Conservation (phyloP, 2,888 invertebrate genomes). For the Caenorhabditis uteleia region DNA sequence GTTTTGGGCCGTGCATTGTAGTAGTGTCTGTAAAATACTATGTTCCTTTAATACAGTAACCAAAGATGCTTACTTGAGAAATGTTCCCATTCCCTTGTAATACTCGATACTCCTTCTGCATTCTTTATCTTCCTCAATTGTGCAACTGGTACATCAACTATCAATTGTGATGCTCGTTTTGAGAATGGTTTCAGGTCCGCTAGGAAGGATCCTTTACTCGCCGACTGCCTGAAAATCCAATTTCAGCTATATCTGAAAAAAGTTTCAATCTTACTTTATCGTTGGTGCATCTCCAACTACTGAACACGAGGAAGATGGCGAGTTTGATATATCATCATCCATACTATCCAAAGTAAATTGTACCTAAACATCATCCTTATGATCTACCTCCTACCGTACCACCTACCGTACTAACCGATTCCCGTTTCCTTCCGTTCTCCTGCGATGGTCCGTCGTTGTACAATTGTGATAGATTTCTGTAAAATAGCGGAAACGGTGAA, state of each 20-base stretch:
- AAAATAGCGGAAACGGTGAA: neutral
- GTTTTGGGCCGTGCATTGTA: constrained; percentile 64
- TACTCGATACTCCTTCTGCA: constrained; percentile 59
- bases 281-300: constrained; percentile 22
- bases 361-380: constrained; percentile 12
- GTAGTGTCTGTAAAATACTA: constrained; percentile 54
- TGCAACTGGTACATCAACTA: constrained; percentile 59
- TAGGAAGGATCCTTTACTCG: constrained; percentile 36
- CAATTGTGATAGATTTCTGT: constrained; percentile 29
- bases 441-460: constrained; percentile 35
- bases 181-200: constrained; percentile 41
- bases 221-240: constrained; percentile 24
- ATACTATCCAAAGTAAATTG: constrained; percentile 26
- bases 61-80: constrained; percentile 55
- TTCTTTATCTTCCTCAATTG: constrained; percentile 59
- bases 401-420: constrained; percentile 21
- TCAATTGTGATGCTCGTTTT: constrained; percentile 55
- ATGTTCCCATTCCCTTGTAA: constrained; percentile 61
- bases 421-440: constrained; percentile 7
- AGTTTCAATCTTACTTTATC: constrained; percentile 10
- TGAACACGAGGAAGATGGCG: constrained; percentile 27
- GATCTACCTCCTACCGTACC: too few species aligned
- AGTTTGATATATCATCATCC: constrained; percentile 30
- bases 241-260: neutral
- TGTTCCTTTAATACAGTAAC: neutral